A percentile compares a stretch with the other conserved stretches of the same genome.
Evolutionary conservation across 2,113 vertebrate species (phyloP).

Genomic region (Physeter macrocephalus): DNA sequence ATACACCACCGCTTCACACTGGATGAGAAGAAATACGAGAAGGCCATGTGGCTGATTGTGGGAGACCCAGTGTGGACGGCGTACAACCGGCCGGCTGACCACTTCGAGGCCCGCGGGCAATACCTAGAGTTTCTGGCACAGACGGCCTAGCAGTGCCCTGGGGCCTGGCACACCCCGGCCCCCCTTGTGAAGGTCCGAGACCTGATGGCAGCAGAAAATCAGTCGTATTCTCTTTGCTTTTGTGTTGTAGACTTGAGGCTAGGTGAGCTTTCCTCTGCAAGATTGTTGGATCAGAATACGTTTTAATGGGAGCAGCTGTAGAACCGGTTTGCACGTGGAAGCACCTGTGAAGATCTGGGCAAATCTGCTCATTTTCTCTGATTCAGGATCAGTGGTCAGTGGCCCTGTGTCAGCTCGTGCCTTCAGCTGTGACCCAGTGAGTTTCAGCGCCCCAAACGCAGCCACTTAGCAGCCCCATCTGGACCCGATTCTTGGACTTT

Average conservation of each 20-base stretch:
- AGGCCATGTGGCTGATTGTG: constrained; percentile 94
- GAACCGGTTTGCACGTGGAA: background rate
- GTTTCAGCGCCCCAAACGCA: too few relatives aligned
- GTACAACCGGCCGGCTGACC: constrained; percentile 90
- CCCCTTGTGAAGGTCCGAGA: background rate
- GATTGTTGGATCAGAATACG: background rate
- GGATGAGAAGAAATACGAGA: constrained; percentile 91
- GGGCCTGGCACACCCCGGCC: too few relatives aligned
- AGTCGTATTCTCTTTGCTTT: background rate
- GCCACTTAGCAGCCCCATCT: too few relatives aligned
- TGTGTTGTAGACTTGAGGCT: background rate
- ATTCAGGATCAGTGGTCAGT: background rate
- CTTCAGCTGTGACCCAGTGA: too few relatives aligned
- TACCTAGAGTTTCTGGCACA: constrained; percentile 80
- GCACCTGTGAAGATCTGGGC: background rate
- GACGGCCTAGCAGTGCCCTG: background rate
- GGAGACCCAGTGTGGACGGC: constrained; percentile 95
- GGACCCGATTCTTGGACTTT: too few relatives aligned
- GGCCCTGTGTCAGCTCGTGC: too few relatives aligned
- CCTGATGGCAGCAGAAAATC: background rate
- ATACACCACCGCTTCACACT: too few relatives aligned
- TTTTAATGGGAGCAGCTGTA: background rate
- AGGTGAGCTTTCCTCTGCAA: background rate
- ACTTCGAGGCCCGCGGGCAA: constrained; percentile 82
- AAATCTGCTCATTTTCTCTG: background rate